Percentiles rank a stretch among this genome's conserved stretches.
Conservation (phyloP, 1,140 invertebrate genomes). For the Himalopsyche phryganea region DNA sequence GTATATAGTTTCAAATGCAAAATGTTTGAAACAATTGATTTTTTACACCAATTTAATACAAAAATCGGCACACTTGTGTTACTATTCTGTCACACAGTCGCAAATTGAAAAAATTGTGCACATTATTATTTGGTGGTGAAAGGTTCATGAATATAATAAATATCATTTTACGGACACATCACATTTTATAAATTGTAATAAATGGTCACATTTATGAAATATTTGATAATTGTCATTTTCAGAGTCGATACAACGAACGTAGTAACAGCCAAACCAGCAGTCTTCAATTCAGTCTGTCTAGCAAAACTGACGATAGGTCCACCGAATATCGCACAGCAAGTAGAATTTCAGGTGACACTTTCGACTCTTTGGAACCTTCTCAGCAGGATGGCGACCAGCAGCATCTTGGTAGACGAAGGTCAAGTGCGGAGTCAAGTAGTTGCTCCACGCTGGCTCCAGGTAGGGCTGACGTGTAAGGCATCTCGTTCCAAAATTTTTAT, state of each 20-base stretch:
- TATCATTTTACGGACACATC: too few species aligned
- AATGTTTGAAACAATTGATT: too few species aligned
- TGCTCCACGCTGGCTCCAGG: slow-evolving; percentile 46
- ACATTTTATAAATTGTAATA: too few species aligned
- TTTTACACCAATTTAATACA: too few species aligned
- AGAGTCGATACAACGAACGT: slow-evolving; percentile 51
- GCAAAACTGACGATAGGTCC: slow-evolving; percentile 21
- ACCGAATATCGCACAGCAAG: slow-evolving; percentile 3
- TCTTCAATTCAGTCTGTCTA: slow-evolving; percentile 32
- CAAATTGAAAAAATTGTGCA: too few species aligned
- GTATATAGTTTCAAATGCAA: too few species aligned
- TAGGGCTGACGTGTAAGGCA: slow-evolving; percentile 55
- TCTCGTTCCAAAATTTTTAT: slow-evolving; percentile 53
- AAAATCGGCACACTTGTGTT: too few species aligned
- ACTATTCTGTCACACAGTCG: too few species aligned
- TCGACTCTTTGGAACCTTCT: slow-evolving; percentile 11
- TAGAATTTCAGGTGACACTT: slow-evolving; percentile 11
- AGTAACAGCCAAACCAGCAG: slow-evolving; percentile 50
- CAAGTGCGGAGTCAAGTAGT: slow-evolving; percentile 42
- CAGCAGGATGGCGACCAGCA: slow-evolving; percentile 43
- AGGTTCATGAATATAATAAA: too few species aligned
- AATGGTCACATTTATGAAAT: too few species aligned
- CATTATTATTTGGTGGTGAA: too few species aligned
- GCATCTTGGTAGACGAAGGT: slow-evolving; percentile 35
- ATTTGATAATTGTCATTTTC: slow-evolving; percentile 10